phyloP scores from a whole-genome alignment of 1,140 invertebrate genomes.

The Drosophila fuyamai region DNA sequence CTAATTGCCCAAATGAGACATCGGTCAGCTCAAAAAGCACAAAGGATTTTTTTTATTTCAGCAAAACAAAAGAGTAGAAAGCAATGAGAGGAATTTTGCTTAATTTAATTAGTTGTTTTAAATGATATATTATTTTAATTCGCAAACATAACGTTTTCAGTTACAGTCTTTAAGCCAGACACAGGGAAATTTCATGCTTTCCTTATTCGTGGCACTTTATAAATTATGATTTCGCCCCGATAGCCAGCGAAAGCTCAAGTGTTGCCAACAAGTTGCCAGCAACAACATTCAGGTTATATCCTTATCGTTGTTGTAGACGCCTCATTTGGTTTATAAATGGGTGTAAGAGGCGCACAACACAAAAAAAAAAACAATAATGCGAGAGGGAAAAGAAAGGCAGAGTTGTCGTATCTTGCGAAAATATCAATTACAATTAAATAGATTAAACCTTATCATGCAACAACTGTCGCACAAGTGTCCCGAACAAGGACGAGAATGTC shows the following conservation, averaged over 20 bases:
- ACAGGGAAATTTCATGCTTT: conserved; percentile 16
- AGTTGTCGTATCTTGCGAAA: conserved; percentile 74
- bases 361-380: conserved; percentile 16
- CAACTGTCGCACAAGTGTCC: conserved; percentile 81
- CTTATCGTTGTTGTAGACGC: conserved; percentile 32
- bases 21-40: too few species aligned
- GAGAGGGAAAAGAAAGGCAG: conserved; percentile 27
- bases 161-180: not conserved
- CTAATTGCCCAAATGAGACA: not conserved
- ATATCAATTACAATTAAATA: conserved; percentile 83
- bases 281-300: conserved; percentile 21
- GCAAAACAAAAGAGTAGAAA: too few species aligned
- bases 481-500: conserved; percentile 56
- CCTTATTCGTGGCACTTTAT: conserved; percentile 40
- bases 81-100: not conserved
- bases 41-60: too few species aligned
- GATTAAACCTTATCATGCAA: conserved; percentile 83
- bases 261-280: conserved; percentile 43
- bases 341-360: conserved; percentile 19
- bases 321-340: conserved; percentile 78
- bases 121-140: conserved; percentile 3
- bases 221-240: conserved; percentile 49
- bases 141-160: conserved; percentile 7
- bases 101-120: not conserved
- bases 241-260: conserved; percentile 37